A percentile compares a stretch with the other conserved stretches of the same genome.
Evolutionary conservation across 2,113 vertebrate species (phyloP).

Genomic region (Campylorhamphus procurvoides): DNA sequence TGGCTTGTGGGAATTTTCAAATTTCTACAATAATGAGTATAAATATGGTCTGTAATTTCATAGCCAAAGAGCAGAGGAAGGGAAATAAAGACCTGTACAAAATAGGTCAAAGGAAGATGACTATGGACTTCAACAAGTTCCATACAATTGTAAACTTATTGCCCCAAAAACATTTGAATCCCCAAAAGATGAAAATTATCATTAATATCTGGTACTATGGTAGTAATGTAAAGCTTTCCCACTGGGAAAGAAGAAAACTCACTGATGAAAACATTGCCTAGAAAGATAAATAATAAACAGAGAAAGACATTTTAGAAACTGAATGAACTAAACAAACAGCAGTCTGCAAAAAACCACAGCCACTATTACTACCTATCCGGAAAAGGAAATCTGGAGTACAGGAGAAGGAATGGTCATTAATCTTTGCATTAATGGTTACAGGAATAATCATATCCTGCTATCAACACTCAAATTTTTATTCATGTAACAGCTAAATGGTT

Average conservation of each 20-base stretch:
- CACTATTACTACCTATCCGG: not conserved
- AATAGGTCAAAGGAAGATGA: not conserved
- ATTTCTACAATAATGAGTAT: not conserved
- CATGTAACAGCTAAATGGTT: not conserved
- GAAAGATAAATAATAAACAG: not conserved
- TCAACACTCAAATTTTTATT: not conserved
- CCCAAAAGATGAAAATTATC: not conserved
- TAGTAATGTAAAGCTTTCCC: not conserved
- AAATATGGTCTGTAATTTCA: not conserved
- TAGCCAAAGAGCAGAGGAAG: not conserved
- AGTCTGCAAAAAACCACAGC: not conserved
- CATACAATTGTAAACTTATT: not conserved
- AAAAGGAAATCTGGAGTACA: not conserved
- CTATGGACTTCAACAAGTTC: not conserved
- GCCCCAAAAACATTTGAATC: not conserved
- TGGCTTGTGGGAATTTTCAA: not conserved
- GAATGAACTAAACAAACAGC: not conserved
- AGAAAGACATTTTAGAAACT: not conserved
- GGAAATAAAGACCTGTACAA: not conserved
- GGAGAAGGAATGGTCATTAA: not conserved
- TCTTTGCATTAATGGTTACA: not conserved
- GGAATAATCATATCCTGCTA: not conserved
- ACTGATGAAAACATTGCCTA: fast-evolving
- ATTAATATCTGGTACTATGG: not conserved
- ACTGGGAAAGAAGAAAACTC: not conserved